phyloP scores from a whole-genome alignment of 2,113 vertebrate genomes.

The Tichodroma muraria region DNA sequence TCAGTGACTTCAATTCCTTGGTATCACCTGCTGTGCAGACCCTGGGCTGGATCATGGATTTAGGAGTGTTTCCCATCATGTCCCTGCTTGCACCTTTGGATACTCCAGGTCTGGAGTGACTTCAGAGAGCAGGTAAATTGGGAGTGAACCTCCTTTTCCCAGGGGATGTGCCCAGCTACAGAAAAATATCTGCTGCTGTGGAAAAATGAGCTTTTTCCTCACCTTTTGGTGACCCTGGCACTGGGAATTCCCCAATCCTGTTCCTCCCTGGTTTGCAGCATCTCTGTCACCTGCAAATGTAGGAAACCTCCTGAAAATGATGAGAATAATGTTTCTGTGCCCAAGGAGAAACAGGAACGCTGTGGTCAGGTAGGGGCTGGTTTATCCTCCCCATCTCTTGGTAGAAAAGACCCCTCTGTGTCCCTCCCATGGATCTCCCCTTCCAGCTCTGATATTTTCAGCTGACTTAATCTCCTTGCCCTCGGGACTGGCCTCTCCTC shows the following conservation, averaged over 20 bases:
- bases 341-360: neutral
- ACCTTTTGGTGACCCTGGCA: neutral
- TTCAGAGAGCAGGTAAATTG: neutral
- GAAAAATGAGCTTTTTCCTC: neutral
- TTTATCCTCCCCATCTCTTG: fast-evolving
- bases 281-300: neutral
- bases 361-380: fast-evolving
- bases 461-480: neutral
- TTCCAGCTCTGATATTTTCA: neutral
- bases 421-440: neutral
- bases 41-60: fast-evolving
- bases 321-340: fast-evolving
- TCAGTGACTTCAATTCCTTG: fast-evolving
- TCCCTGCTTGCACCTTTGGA: neutral
- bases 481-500: neutral
- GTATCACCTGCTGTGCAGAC: fast-evolving
- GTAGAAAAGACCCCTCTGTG: neutral
- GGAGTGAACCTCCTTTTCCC: neutral
- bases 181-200: neutral
- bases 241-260: neutral
- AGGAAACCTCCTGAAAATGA: neutral
- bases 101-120: no score
- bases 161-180: neutral
- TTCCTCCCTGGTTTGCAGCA: neutral
- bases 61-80: neutral